phyloP scores from a whole-genome alignment of 92 coral and sea anemone species.

The Isaurus tuberculatus region DNA sequence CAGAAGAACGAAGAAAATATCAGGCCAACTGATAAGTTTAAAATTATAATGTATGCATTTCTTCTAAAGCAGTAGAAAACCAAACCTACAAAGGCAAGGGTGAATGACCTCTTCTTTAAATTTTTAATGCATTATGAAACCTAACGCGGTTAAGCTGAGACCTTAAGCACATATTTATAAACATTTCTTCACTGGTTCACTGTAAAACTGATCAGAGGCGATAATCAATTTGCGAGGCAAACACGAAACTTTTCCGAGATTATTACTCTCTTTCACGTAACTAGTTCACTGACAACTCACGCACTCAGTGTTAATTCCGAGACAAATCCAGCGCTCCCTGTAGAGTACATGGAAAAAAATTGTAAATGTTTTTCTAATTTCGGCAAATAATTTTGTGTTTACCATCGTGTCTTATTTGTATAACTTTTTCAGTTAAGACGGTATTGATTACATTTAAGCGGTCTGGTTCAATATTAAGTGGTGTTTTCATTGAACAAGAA shows the following conservation, averaged over 20 bases:
- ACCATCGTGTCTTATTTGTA: conserved; percentile 13
- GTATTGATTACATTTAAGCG: conserved; percentile 33
- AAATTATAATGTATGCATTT: too few relatives aligned
- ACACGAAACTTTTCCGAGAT: background rate
- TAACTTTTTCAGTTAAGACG: conserved; percentile 25
- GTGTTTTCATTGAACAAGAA: conserved; percentile 17
- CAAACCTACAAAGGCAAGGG: background rate
- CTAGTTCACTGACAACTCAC: conserved; percentile 9
- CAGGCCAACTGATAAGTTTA: too few relatives aligned
- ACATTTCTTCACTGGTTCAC: background rate
- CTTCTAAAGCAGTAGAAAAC: too few relatives aligned
- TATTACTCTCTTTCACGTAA: background rate
- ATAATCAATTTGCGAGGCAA: conserved; percentile 3
- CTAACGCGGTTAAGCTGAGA: background rate
- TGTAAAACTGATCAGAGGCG: background rate
- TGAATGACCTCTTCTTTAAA: background rate
- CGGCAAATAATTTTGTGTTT: conserved; percentile 16
- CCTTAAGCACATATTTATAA: conserved; percentile 4
- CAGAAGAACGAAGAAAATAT: background rate
- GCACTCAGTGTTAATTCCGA: background rate
- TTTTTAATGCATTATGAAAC: conserved; percentile 9
- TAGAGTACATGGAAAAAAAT: background rate
- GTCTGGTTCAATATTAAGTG: conserved; percentile 30
- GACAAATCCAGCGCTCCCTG: background rate
- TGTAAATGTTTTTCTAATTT: conserved; percentile 27